Evolutionary conservation across 2,888 invertebrate species (phyloP).

Genomic region (Sisyra terminalis): DNA sequence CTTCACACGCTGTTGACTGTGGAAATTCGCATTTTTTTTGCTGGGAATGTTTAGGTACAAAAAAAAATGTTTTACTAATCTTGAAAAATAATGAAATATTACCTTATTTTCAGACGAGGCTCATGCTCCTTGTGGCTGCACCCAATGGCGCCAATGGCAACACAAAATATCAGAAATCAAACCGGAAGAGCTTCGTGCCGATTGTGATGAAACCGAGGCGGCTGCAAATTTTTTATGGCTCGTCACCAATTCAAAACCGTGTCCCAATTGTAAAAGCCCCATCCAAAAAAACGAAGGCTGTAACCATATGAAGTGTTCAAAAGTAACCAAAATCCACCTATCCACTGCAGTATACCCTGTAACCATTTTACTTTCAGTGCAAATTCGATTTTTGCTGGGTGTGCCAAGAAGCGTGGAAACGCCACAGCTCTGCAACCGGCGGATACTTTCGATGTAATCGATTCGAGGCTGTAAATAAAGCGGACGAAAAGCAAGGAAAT

Average conservation of each 20-base stretch:
- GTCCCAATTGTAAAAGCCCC: slow-evolving; percentile 51
- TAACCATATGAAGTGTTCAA: slow-evolving; percentile 57
- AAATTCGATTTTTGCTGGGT: slow-evolving; percentile 60
- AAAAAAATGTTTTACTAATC: too few species aligned
- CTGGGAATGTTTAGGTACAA: slow-evolving; percentile 35
- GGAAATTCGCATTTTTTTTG: slow-evolving; percentile 55
- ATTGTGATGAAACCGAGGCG: slow-evolving; percentile 36
- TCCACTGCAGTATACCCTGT: slow-evolving; percentile 3
- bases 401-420: slow-evolving; percentile 52
- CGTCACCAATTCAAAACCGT: slow-evolving; percentile 51
- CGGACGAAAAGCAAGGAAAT: slow-evolving; percentile 39
- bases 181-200: slow-evolving; percentile 38
- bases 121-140: slow-evolving; percentile 49
- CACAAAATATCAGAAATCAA: slow-evolving; percentile 43
- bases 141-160: slow-evolving; percentile 43
- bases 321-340: too few species aligned
- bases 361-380: slow-evolving; percentile 30
- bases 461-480: slow-evolving; percentile 44
- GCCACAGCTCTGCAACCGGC: slow-evolving; percentile 49
- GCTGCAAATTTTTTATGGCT: slow-evolving; percentile 50
- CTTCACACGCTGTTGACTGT: slow-evolving; percentile 48
- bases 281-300: slow-evolving; percentile 58
- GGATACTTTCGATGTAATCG: slow-evolving; percentile 43
- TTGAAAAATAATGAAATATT: too few species aligned
- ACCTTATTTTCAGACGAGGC: slow-evolving; percentile 29